Evolutionary conservation across 2,888 invertebrate species (phyloP), one percentile per base, ranked within the genome.

Genomic region (Lepidochitona cinerea): DNA sequence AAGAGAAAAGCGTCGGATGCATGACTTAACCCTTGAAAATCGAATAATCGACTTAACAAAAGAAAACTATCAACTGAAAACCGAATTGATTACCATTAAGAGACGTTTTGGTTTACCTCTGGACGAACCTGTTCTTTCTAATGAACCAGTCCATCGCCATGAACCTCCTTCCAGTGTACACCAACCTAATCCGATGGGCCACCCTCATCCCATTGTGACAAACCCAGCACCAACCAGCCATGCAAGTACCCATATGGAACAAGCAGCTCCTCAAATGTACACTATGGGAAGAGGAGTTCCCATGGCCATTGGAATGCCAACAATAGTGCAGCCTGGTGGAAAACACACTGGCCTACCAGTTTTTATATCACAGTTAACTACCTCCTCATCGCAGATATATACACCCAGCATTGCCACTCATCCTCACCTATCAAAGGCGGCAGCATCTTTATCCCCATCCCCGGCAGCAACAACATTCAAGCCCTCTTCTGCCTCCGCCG

Each of bases 1-100:
- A 6, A 94, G 98, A n/a, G 98, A 98, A 91, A 98, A 98, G 91
- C 93, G 98, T 54, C 94, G 98, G 66, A 95, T 96, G 92, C 97
- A 98, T 89, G 98, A 98, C 91, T 96, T 98, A 96, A 96, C 97
- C 0, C 92, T 99, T 76, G 98, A 98, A 88, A 96, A 96, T 84
- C 93, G 97, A 66, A 97, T 99, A 37, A 94, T 97, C 72, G 97
- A 98, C 90, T 92, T 99, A 72, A 97, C 96, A 80, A 96, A 97
- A 91, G 98, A 98, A 90, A 99, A 98, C 91, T 96, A 97, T 89
- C 95, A 97, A 66, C 93, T 99, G 1, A 96, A 97, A 90, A 96
- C 96, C 3, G 98, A 98, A 88, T 92, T 99, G 73, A 95, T 95
- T 84, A 96, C 97, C 29, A 96, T 98, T 80, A 95, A 96, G 86